A percentile compares a stretch with the other conserved stretches of the same genome.
Evolutionary conservation across 2,888 invertebrate species (phyloP).

Genomic region (Pristionchus entomophagus): DNA sequence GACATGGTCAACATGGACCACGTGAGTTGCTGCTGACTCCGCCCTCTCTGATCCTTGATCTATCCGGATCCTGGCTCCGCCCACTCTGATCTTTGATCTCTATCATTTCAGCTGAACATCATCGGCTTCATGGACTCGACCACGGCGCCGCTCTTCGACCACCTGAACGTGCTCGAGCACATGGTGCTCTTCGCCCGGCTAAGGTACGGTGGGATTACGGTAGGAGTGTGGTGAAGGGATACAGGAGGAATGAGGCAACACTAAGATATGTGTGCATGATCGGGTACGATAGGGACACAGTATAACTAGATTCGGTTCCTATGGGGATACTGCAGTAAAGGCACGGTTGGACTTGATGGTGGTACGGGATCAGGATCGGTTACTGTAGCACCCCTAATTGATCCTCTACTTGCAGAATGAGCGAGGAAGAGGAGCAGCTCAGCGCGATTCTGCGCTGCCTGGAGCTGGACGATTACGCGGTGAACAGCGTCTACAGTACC

Average conservation of each 20-base stretch:
- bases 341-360: neutral
- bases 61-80: neutral
- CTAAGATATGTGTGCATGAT: too few species aligned
- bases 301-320: neutral
- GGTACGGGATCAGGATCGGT: too few species aligned
- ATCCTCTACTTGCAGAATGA: constrained; percentile 1
- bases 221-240: neutral
- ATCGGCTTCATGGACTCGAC: constrained; percentile 40
- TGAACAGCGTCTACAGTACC: neutral
- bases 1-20: constrained; percentile 40
- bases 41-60: neutral
- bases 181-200: neutral
- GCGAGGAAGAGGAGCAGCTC: constrained; percentile 4
- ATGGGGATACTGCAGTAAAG: neutral
- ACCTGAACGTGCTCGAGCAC: neutral
- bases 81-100: neutral
- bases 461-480: constrained; percentile 23
- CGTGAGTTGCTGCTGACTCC: neutral
- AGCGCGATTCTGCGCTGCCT: constrained; percentile 14
- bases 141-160: constrained; percentile 25
- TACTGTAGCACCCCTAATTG: neutral
- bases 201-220: constrained; percentile 10
- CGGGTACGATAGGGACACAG: neutral
- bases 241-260: too few species aligned
- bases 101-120: neutral